These are phyloP conservation scores for Scortum barcoo DNA, from an alignment of 2,113 vertebrate genomes.

Conservation along the genomic window DNA sequence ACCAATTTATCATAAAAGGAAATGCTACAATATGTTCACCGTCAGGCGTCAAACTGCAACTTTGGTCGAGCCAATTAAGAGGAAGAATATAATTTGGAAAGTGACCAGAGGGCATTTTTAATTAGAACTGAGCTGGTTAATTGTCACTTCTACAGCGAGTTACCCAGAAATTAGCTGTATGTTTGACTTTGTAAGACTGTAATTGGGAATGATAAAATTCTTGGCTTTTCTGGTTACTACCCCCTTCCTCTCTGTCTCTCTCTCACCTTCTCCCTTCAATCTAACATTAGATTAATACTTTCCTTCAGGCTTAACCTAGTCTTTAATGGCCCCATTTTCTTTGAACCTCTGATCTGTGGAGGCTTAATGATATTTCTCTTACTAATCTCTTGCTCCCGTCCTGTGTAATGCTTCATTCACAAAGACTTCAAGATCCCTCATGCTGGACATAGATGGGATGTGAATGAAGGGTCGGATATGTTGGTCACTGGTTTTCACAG, in stretches of 20 bases:
- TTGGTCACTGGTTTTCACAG: slow-evolving; percentile 42
- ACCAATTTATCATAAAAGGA: neutral
- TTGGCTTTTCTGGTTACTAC: slow-evolving; percentile 36
- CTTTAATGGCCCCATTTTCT: slow-evolving; percentile 78
- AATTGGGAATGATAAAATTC: slow-evolving; percentile 56
- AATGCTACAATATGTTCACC: neutral
- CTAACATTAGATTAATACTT: slow-evolving; percentile 71
- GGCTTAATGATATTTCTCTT: slow-evolving; percentile 76
- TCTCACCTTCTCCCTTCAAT: slow-evolving; percentile 35
- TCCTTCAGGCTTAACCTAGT: slow-evolving; percentile 76
- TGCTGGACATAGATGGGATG: slow-evolving; percentile 31
- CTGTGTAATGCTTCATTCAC: slow-evolving; percentile 65
- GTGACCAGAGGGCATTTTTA: slow-evolving; percentile 43
- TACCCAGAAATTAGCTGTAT: slow-evolving; percentile 15
- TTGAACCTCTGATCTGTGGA: slow-evolving; percentile 74
- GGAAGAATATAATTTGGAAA: too few species aligned
- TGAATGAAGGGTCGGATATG: slow-evolving; percentile 33
- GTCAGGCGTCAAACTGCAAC: neutral
- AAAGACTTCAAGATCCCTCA: slow-evolving; percentile 59
- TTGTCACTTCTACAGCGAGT: slow-evolving; percentile 39
- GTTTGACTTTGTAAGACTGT: slow-evolving; percentile 34
- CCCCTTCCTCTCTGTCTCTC: neutral
- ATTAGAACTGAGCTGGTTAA: slow-evolving; percentile 38
- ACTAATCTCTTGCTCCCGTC: slow-evolving; percentile 67
- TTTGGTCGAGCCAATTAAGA: neutral